Evolutionary conservation across 2,888 invertebrate genomes (phyloP), one percentile per base, ranked within the genome.

Genomic region (Ornithoptera alexandrae): DNA sequence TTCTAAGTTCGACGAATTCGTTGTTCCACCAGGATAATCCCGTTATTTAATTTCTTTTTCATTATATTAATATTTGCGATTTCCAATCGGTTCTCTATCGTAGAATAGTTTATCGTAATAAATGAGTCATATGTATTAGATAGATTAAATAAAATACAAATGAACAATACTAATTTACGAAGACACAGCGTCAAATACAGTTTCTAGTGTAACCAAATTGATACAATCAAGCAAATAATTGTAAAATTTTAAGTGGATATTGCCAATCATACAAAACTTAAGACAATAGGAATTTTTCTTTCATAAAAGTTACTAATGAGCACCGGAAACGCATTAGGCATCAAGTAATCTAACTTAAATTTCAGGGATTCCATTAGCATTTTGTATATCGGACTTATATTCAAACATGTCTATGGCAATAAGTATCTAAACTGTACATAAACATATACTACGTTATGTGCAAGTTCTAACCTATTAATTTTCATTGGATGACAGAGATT

Each of bases 171-270:
- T 12, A 50, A 50, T 50, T 50, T 50, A 17, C 17, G 5, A 50
- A 15, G 17, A 17, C 46, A 46, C 17, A 15, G 39, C 1, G 10
- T 50, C 17, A 50, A 50, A 12, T 50, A 50, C 18, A 50, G 50
- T 15, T 50, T 5, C 1, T 17, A 50, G n/a, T 10, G 30, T 50
- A n/a, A 65, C 42, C 42, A 65, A 61, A 65, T 57, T 69, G 69
- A 69, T 61, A 69, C 24, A 65, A 69, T 69, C 69, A 69, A 69
- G 69, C 65, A 63, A 63, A 50, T 62, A 24, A 61, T 22, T 56
- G 20, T 8, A 10, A n/a, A 64, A 30, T 24, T 46, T 22, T 46
- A 46, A 62, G 20, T 60, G 46, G 17, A 24, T n/a, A 39, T 39
- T 39, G 10, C 17, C n/a, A 53, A 53, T 53, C n/a, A 57, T 50